These are phyloP conservation scores for Eretmochelys imbricata DNA, from an alignment of 2,113 vertebrate species.

Conservation along the genomic window DNA sequence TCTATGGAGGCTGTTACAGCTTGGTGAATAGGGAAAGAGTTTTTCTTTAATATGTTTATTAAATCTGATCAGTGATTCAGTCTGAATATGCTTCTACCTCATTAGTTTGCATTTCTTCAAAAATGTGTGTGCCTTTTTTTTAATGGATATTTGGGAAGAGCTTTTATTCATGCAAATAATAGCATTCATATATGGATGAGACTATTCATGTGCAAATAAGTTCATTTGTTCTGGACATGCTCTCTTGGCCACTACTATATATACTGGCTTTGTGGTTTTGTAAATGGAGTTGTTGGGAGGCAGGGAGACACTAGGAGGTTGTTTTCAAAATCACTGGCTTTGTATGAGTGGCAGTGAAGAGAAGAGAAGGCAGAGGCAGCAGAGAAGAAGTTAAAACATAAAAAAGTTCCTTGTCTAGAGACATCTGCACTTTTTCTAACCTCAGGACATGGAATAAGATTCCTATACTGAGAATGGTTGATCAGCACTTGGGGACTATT, in stretches of 20 bases:
- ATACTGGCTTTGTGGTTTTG: not conserved
- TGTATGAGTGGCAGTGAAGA: not conserved
- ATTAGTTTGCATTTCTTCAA: not conserved
- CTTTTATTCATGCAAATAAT: not conserved
- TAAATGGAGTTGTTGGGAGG: not conserved
- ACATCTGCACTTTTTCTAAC: not conserved
- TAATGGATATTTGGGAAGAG: not conserved
- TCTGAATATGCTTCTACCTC: not conserved
- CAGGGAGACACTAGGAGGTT: not conserved
- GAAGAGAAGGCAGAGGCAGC: not conserved
- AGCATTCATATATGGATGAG: not conserved
- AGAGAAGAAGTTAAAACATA: not conserved
- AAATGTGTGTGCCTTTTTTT: not conserved
- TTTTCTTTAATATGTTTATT: not conserved
- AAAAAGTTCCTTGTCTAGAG: not conserved
- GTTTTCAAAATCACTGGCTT: not conserved
- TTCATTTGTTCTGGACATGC: not conserved
- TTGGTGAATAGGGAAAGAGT: not conserved
- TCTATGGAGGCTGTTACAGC: not conserved
- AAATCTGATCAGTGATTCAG: not conserved
- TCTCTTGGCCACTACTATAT: not conserved
- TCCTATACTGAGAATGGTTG: not conserved
- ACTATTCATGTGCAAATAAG: not conserved
- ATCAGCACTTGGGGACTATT: not conserved
- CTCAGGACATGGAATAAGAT: not conserved